Evolutionary conservation across 2,113 vertebrate species (phyloP).

Genomic region (Apus apus): DNA sequence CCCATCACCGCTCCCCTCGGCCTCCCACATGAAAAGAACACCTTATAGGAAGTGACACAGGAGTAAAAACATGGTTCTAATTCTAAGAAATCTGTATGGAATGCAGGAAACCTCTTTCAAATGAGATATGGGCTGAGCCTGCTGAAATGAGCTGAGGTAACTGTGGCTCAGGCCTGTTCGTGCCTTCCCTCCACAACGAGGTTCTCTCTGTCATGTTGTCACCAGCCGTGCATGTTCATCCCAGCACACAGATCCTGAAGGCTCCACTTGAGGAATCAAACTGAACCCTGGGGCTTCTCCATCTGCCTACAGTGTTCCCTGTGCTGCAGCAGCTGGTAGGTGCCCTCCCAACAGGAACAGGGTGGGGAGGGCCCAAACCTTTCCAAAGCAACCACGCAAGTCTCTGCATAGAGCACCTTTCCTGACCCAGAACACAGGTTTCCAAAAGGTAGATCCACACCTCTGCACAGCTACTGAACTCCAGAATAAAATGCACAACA

Average conservation of each 20-base stretch:
- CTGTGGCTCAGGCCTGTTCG: not conserved
- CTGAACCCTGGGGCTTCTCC: not conserved
- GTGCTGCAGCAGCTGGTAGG: not conserved
- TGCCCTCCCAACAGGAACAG: not conserved
- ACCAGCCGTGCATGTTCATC: accelerated
- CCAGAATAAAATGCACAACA: conserved; percentile 22
- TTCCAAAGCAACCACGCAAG: not conserved
- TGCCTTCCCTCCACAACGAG: not conserved
- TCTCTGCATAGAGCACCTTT: not conserved
- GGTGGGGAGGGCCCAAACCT: not conserved
- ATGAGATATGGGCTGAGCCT: not conserved
- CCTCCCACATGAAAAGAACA: not conserved
- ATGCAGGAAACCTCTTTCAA: not conserved
- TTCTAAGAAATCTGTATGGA: not conserved
- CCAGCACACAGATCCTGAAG: not conserved
- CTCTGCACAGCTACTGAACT: not conserved
- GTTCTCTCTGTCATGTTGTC: not conserved
- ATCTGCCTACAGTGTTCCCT: not conserved
- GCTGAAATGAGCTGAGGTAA: not conserved
- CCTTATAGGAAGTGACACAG: not conserved
- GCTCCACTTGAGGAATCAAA: not conserved
- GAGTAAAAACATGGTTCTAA: not conserved
- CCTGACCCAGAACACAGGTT: not conserved
- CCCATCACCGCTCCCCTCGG: not conserved
- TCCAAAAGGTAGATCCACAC: not conserved